Evolutionary conservation across 2,113 vertebrate species (phyloP).

Genomic region (Macquaria australasica): DNA sequence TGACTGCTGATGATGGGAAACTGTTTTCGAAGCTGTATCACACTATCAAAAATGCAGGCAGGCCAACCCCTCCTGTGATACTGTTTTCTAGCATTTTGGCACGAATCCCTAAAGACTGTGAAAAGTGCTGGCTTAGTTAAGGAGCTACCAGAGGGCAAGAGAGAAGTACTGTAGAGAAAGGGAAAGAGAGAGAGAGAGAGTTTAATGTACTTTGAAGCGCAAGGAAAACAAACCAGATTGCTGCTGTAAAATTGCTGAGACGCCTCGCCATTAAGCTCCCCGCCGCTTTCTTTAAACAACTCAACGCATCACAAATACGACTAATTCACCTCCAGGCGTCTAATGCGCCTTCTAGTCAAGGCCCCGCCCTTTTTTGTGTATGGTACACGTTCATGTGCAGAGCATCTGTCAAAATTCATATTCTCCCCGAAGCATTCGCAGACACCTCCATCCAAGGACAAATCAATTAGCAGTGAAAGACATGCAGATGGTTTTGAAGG

Average conservation of each 20-base stretch:
- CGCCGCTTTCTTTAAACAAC: conserved; percentile 59
- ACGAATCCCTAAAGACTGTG: conserved; percentile 45
- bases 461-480: conserved; percentile 82
- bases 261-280: conserved; percentile 28
- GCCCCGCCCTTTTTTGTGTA: conserved; percentile 46
- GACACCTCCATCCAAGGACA: conserved; percentile 80
- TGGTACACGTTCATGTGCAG: conserved; percentile 31
- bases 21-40: conserved; percentile 27
- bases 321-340: conserved; percentile 47
- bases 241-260: conserved; percentile 36
- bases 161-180: neutral
- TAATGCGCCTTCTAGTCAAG: neutral
- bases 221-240: conserved; percentile 51
- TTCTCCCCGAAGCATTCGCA: conserved; percentile 59
- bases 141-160: conserved; percentile 39
- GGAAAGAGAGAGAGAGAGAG: conserved; percentile 4
- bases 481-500: conserved; percentile 84
- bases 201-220: conserved; percentile 47
- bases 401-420: conserved; percentile 73
- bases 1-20: conserved; percentile 26
- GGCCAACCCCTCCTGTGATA: conserved; percentile 29
- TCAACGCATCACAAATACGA: conserved; percentile 47
- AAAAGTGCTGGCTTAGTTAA: conserved; percentile 52
- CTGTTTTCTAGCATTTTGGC: conserved; percentile 40
- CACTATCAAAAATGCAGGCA: conserved; percentile 27